These are phyloP conservation scores for Latheticus oryzae DNA, from an alignment of 2,888 invertebrate genomes.

Conservation along the genomic window DNA sequence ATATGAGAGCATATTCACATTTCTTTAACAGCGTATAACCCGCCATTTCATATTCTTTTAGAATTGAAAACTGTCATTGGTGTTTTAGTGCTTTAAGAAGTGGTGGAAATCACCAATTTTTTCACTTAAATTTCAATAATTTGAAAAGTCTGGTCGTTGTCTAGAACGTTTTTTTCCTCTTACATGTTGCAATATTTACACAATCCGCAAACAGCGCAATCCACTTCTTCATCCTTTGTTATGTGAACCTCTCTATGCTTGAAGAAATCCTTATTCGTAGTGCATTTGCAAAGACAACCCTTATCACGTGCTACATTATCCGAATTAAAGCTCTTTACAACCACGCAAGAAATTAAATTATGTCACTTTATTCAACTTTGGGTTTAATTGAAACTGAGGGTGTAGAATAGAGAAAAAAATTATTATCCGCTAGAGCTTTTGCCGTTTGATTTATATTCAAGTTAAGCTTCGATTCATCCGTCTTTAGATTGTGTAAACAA, in stretches of 20 bases:
- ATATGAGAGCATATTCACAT: constrained; percentile 11
- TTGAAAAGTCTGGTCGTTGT: not conserved
- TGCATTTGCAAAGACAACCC: constrained; percentile 30
- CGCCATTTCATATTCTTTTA: not conserved
- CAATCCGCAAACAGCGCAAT: constrained; percentile 21
- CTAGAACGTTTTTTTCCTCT: constrained; percentile 1
- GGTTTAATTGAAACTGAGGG: constrained; percentile 19
- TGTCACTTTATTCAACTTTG: constrained; percentile 5
- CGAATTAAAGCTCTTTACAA: constrained; percentile 5
- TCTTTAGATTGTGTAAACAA: no score
- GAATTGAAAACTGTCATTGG: constrained; percentile 13
- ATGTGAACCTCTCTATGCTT: constrained; percentile 18
- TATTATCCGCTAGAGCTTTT: no score
- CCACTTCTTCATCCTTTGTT: constrained; percentile 24
- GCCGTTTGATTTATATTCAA: no score
- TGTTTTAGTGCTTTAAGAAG: constrained; percentile 2
- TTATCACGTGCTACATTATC: constrained; percentile 15
- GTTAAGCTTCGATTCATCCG: no score
- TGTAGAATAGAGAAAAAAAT: no score
- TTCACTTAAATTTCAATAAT: not conserved
- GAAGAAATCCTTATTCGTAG: constrained; percentile 15
- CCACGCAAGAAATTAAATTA: constrained; percentile 22
- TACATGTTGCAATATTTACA: constrained; percentile 33
- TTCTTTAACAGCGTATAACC: constrained; percentile 2
- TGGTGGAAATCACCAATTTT: not conserved